phyloP scores from a whole-genome alignment of 2,888 invertebrate genomes.

The Monochamus alternatus region DNA sequence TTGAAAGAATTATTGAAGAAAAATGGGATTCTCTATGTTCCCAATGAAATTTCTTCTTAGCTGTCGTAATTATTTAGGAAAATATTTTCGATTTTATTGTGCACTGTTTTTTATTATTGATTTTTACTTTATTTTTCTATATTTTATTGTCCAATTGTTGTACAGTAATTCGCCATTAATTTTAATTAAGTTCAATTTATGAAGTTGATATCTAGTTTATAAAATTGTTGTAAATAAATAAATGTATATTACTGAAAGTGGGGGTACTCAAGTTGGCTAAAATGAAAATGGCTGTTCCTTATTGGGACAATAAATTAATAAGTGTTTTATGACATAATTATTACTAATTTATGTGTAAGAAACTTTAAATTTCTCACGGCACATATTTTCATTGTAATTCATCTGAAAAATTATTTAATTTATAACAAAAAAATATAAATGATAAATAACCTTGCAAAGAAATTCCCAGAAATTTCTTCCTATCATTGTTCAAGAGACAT shows the following conservation, averaged over 20 bases:
- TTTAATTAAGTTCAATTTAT: conserved; percentile 39
- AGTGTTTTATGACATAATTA: no score
- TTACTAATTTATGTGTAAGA: no score
- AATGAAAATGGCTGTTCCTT: no score
- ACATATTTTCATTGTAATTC: no score
- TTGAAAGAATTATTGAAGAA: conserved; percentile 80
- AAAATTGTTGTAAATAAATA: conserved; percentile 45
- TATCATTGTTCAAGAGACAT: no score
- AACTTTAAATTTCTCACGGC: no score
- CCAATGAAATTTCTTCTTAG: conserved; percentile 43
- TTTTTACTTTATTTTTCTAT: conserved; percentile 41
- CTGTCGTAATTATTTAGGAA: conserved; percentile 27
- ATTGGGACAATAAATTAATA: no score
- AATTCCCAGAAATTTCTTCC: no score
- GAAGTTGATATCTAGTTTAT: conserved; percentile 39
- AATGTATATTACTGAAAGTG: background rate
- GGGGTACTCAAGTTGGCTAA: background rate
- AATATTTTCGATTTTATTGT: conserved; percentile 26
- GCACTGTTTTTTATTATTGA: conserved; percentile 27
- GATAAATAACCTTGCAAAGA: no score
- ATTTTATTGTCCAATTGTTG: conserved; percentile 37
- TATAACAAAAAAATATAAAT: no score
- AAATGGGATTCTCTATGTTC: conserved; percentile 73
- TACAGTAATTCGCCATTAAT: conserved; percentile 40
- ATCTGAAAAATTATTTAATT: no score